Evolutionary conservation across 2,113 vertebrate species (phyloP).

Genomic region (Chitala chitala): DNA sequence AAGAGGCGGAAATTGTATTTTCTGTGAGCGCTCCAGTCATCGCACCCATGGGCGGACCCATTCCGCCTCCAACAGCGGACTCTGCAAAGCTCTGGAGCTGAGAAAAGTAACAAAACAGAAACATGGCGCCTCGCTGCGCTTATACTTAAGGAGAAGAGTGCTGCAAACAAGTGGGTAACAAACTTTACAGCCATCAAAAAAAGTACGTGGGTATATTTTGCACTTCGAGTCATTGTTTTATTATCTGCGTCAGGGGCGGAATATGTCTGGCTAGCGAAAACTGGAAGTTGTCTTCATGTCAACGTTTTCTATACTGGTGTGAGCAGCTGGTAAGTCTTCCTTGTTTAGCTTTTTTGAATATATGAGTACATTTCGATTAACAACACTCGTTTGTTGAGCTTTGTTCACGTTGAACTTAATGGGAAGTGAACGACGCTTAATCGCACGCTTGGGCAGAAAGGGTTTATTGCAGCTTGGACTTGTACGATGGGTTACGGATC

Average conservation of each 20-base stretch:
- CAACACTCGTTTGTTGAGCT: neutral
- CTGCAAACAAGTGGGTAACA: conserved; percentile 3
- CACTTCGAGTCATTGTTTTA: neutral
- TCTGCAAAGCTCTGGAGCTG: neutral
- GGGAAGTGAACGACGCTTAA: neutral
- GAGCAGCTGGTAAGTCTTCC: conserved; percentile 14
- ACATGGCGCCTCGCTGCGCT: conserved; percentile 6
- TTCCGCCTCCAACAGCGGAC: neutral
- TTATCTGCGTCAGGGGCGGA: conserved; percentile 15
- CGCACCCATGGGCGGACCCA: conserved; percentile 15
- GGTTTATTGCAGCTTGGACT: neutral
- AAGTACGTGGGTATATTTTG: neutral
- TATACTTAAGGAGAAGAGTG: neutral
- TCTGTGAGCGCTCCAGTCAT: neutral
- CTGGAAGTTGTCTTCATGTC: conserved; percentile 18
- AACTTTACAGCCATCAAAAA: conserved; percentile 5
- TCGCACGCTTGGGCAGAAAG: neutral
- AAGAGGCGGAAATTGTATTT: conserved; percentile 15
- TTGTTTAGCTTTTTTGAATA: neutral
- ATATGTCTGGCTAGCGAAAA: conserved; percentile 4
- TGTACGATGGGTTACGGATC: neutral
- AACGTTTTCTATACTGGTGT: neutral
- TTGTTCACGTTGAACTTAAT: neutral
- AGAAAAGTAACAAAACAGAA: conserved; percentile 12
- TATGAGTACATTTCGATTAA: neutral